phyloP scores from a whole-genome alignment of 1,140 invertebrate species.

The Euglossa dilemma region DNA sequence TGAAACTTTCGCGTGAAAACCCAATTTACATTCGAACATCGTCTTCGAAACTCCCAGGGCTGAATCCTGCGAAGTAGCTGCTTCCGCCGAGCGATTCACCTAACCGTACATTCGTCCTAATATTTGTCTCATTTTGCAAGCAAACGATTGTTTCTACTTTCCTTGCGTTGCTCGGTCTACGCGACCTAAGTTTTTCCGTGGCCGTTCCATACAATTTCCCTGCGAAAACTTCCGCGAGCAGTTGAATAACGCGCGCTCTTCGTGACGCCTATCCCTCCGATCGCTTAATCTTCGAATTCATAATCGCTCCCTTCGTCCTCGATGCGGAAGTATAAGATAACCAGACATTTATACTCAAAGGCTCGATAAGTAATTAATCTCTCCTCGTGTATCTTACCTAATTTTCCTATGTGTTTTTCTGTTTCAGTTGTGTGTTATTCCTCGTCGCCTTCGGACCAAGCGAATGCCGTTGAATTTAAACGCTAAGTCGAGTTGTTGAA shows the following conservation, averaged over 20 bases:
- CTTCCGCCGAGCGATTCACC: neutral
- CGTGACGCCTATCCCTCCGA: too few species aligned
- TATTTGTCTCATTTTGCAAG: neutral
- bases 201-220: neutral
- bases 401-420: too few species aligned
- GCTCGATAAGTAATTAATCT: too few species aligned
- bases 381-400: too few species aligned
- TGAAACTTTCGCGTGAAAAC: constrained; percentile 54
- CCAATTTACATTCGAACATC: constrained; percentile 62
- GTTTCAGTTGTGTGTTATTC: too few species aligned
- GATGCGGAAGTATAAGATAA: too few species aligned
- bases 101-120: constrained; percentile 27
- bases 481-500: too few species aligned
- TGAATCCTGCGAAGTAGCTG: neutral
- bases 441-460: too few species aligned
- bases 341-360: too few species aligned
- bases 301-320: too few species aligned
- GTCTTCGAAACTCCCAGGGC: constrained; percentile 27
- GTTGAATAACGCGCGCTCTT: neutral
- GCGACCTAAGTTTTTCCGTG: neutral
- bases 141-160: constrained; percentile 26
- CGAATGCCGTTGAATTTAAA: too few species aligned
- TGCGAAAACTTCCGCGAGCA: neutral
- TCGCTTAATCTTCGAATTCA: too few species aligned
- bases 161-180: neutral